These are phyloP conservation scores for Phlogophora meticulosa DNA, from an alignment of 2,888 invertebrate species.

Conservation along the genomic window DNA sequence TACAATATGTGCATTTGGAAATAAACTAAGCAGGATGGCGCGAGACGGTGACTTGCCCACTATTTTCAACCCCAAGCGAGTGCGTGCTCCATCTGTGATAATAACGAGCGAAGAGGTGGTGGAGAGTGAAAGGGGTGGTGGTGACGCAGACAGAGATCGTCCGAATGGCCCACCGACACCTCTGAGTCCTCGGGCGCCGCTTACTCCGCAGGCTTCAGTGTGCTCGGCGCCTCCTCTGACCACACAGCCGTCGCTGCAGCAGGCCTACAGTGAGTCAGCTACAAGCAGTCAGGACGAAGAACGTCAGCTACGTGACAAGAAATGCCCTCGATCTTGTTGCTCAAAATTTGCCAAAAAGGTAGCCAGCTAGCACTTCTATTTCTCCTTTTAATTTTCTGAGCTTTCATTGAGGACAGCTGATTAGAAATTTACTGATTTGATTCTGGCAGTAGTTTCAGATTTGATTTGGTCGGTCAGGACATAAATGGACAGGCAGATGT, in stretches of 20 bases:
- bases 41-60: slow-evolving; percentile 95
- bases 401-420: neutral
- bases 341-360: slow-evolving; percentile 96
- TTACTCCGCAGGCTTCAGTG: slow-evolving; percentile 87
- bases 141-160: slow-evolving; percentile 81
- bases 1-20: slow-evolving; percentile 63
- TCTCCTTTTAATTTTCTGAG: neutral
- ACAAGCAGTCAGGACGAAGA: slow-evolving; percentile 92
- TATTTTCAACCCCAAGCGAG: slow-evolving; percentile 95
- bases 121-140: slow-evolving; percentile 81
- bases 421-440: neutral
- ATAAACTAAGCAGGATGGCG: slow-evolving; percentile 87
- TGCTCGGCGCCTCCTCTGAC: slow-evolving; percentile 88
- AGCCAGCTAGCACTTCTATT: slow-evolving; percentile 1
- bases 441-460: neutral
- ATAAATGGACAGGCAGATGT: neutral
- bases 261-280: slow-evolving; percentile 89
- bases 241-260: slow-evolving; percentile 88
- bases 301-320: slow-evolving; percentile 86
- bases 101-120: slow-evolving; percentile 92
- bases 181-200: slow-evolving; percentile 85
- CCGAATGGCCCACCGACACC: slow-evolving; percentile 89
- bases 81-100: slow-evolving; percentile 93
- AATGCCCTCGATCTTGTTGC: slow-evolving; percentile 94
- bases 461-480: too few species aligned